Conservation (phyloP, 2,113 vertebrate species). For the Bufo gargarizans region DNA sequence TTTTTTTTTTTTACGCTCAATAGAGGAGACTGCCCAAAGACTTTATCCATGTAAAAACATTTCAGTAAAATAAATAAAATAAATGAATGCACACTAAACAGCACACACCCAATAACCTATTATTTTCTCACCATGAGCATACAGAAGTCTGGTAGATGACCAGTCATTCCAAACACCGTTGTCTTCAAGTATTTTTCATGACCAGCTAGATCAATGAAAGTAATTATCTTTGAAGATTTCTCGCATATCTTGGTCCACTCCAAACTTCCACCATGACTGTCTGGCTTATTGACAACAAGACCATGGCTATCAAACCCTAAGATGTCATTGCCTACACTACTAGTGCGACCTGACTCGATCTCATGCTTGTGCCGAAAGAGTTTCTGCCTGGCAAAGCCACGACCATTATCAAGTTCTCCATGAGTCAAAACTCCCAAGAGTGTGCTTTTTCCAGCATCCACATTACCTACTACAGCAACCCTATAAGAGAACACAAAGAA, state of each 20-base stretch:
- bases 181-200: constrained; percentile 99
- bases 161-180: constrained; percentile 97
- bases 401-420: constrained; percentile 93
- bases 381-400: constrained; percentile 96
- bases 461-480: constrained; percentile 96
- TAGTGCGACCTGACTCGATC: constrained; percentile 96
- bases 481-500: constrained; percentile 66
- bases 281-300: constrained; percentile 95
- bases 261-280: constrained; percentile 93
- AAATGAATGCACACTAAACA: too few relatives aligned
- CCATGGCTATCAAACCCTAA: constrained; percentile 95
- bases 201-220: constrained; percentile 96
- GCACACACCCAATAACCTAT: background rate
- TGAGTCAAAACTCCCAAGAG: constrained; percentile 94
- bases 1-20: too few relatives aligned
- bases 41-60: too few relatives aligned
- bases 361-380: constrained; percentile 98
- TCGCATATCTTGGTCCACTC: constrained; percentile 99
- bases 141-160: constrained; percentile 97
- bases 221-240: constrained; percentile 97
- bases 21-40: too few relatives aligned
- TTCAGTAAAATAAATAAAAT: too few relatives aligned
- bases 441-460: constrained; percentile 96
- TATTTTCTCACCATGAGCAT: constrained; percentile 92
- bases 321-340: constrained; percentile 97